Evolutionary conservation across 2,113 vertebrate species (phyloP).

Genomic region (Myrmophylax atrothorax): DNA sequence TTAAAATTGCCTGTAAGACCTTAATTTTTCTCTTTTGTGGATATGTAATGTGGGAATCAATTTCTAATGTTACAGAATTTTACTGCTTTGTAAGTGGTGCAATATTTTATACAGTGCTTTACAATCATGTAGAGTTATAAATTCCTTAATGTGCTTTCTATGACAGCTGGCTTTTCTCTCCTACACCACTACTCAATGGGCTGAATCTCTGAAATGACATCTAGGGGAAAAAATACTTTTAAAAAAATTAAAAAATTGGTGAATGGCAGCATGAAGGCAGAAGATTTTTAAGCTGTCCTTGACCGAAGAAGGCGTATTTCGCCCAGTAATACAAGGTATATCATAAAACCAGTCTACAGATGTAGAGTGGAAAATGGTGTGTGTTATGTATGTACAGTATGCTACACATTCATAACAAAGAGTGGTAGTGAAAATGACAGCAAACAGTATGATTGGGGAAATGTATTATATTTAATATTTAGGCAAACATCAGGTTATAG

Average conservation of each 20-base stretch:
- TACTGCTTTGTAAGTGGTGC: not conserved
- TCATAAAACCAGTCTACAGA: not conserved
- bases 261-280: not conserved
- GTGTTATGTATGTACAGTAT: not conserved
- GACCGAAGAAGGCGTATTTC: not conserved
- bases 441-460: not conserved
- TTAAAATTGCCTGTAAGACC: not conserved
- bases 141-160: not conserved
- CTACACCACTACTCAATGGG: not conserved
- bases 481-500: not conserved
- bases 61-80: not conserved
- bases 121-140: not conserved
- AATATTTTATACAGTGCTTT: not conserved
- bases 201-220: not conserved
- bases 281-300: not conserved
- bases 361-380: rapidly evolving
- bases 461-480: not conserved
- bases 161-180: not conserved
- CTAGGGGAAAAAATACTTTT: not conserved
- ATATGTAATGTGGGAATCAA: not conserved
- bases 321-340: not conserved
- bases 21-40: not conserved
- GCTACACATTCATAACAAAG: not conserved
- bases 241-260: not conserved
- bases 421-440: not conserved